phyloP scores from a whole-genome alignment of 1,140 invertebrate genomes.

The Mactra quadrangularis region DNA sequence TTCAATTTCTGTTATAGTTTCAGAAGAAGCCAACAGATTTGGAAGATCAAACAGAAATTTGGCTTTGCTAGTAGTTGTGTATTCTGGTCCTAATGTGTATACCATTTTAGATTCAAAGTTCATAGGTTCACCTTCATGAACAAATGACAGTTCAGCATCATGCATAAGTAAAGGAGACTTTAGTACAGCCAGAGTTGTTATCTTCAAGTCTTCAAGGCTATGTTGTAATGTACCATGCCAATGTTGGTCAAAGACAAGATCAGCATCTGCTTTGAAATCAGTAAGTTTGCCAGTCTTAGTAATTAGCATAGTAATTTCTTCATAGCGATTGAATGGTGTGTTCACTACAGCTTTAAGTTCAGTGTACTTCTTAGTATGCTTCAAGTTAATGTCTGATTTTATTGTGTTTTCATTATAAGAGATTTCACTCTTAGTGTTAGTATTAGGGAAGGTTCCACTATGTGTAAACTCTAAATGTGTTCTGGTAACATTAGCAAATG shows the following conservation, averaged over 20 bases:
- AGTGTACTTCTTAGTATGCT: slow-evolving; percentile 7
- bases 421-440: slow-evolving; percentile 30
- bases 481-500: slow-evolving; percentile 37
- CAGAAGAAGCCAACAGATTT: slow-evolving; percentile 17
- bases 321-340: slow-evolving; percentile 51
- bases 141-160: slow-evolving; percentile 1
- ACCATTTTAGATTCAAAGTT: slow-evolving; percentile 21
- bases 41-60: slow-evolving; percentile 42
- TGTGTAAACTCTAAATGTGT: slow-evolving; percentile 38
- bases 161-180: slow-evolving; percentile 33
- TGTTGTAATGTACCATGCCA: slow-evolving; percentile 40
- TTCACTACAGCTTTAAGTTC: slow-evolving; percentile 2
- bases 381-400: slow-evolving; percentile 20
- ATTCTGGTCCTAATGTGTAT: slow-evolving; percentile 30
- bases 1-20: slow-evolving; percentile 20
- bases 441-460: slow-evolving; percentile 52
- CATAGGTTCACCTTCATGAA: slow-evolving; percentile 7
- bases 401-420: slow-evolving; percentile 36
- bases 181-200: slow-evolving; percentile 12
- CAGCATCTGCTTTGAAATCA: slow-evolving; percentile 38
- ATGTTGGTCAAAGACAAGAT: slow-evolving; percentile 9
- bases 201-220: not conserved
- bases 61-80: slow-evolving; percentile 23
- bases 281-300: slow-evolving; percentile 9
- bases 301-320: slow-evolving; percentile 9